Evolutionary conservation across 1,140 invertebrate genomes (phyloP), one percentile per base, ranked within the genome.

Genomic region (Nomia melanderi): DNA sequence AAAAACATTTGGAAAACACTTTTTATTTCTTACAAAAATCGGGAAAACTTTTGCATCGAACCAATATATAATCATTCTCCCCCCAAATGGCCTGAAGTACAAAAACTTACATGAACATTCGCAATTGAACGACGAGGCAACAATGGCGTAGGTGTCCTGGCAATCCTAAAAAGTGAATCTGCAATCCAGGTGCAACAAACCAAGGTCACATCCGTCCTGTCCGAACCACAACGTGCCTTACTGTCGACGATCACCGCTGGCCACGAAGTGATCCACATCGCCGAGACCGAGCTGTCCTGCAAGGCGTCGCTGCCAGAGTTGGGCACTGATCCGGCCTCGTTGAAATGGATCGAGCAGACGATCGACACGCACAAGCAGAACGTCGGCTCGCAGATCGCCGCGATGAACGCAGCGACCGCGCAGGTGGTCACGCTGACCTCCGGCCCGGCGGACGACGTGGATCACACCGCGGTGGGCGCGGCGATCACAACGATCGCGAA

Each of bases 361-460:
- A 93, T 99, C 88, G 98, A 99, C 90, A 97, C 98, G 17, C 98
- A 98, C 88, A 98, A 98, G 88, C 98, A 99, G 92, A 98, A 97
- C 85, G 97, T 99, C 25, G 97, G 97, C 44, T 98, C 97, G 44
- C 98, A 99, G 91, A 96, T 99, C 84, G 98, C 98, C 14, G 98
- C 98, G 41, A 99, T 99, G 98, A 99, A 98, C 93, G 98, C 98
- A 1, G 98, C 98, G 50, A 99, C 98, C 0, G 99, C 99, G 17
- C 98, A 99, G 91, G 95, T 99, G 9, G 97, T 99, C n/a, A 99
- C 98, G 0, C 92, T 98, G 47, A 98, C 98, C 1, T 97, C 97
- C 0, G 96, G 95, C 12, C 93, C 95, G 1, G 94, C 94, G 0
- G 96, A 97, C 82, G 96, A 97, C 80, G 95, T 97, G 6, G 98